phyloP scores from a whole-genome alignment of 2,113 vertebrate species.

The Pycnonotus jocosus region DNA sequence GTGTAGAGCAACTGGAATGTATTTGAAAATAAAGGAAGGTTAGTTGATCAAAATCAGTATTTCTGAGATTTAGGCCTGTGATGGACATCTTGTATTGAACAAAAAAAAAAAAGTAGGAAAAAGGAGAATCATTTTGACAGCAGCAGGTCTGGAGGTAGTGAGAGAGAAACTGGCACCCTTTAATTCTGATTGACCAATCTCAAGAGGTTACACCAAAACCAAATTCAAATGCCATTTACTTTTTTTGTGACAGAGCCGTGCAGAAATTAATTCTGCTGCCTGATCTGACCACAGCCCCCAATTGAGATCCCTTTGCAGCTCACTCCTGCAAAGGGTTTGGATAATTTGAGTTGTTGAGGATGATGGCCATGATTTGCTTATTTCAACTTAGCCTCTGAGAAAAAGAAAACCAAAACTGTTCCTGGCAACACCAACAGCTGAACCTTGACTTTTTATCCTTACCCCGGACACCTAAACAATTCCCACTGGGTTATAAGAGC shows the following conservation, averaged over 20 bases:
- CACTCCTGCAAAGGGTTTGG: not conserved
- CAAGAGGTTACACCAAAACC: not conserved
- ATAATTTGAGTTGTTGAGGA: not conserved
- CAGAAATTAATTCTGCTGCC: not conserved
- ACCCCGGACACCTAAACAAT: not conserved
- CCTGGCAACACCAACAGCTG: not conserved
- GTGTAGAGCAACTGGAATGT: conserved; percentile 1
- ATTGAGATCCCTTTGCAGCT: not conserved
- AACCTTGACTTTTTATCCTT: not conserved
- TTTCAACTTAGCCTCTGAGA: not conserved
- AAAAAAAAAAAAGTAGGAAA: not conserved
- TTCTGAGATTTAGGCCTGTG: conserved; percentile 1
- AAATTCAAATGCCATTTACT: not conserved
- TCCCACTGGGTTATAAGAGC: not conserved
- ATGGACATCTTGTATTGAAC: conserved; percentile 18
- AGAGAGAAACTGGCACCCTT: not conserved
- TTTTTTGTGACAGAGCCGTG: not conserved
- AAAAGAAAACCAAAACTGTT: not conserved
- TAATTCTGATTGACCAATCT: not conserved
- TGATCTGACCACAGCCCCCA: not conserved
- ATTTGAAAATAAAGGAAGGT: conserved; percentile 49
- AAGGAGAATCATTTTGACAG: conserved; percentile 15
- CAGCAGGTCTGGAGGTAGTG: not conserved
- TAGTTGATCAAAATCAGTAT: conserved; percentile 35
- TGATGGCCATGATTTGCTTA: not conserved